phyloP scores from a whole-genome alignment of 2,888 invertebrate species.

The Hartigia nigra region DNA sequence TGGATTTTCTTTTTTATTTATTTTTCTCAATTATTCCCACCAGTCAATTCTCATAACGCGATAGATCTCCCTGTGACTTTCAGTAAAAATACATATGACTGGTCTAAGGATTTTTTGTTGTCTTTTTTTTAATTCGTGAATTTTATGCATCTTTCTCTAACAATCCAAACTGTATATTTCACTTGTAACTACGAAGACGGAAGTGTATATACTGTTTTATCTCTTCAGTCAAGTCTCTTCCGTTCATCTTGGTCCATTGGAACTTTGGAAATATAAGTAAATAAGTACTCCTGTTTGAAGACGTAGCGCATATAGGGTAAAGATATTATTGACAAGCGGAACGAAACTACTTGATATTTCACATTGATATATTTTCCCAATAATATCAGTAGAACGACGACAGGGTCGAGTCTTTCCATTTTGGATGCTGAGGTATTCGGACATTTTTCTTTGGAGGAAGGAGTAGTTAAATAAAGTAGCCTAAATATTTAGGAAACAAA shows the following conservation, averaged over 20 bases:
- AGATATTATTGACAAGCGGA: background rate
- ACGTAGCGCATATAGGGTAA: background rate
- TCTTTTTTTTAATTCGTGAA: background rate
- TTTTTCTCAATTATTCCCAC: background rate
- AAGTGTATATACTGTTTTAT: background rate
- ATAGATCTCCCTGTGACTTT: background rate
- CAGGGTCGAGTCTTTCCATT: background rate
- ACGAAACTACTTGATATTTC: background rate
- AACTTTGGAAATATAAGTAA: background rate
- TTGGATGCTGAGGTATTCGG: background rate
- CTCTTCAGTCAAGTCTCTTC: background rate
- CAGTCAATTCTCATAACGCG: background rate
- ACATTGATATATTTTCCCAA: background rate
- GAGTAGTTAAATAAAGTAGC: background rate
- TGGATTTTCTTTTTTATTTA: background rate
- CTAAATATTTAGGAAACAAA: constrained; percentile 13
- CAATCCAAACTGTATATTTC: background rate
- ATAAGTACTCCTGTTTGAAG: background rate
- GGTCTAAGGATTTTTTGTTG: background rate
- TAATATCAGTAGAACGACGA: background rate
- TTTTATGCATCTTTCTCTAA: background rate
- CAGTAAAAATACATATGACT: background rate
- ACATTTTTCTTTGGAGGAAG: background rate
- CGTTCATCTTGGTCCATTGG: background rate
- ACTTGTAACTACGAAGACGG: background rate